Evolutionary conservation across 2,797 vertebrate species (phyloP).

Genomic region (Pogonophryne albipinna): DNA sequence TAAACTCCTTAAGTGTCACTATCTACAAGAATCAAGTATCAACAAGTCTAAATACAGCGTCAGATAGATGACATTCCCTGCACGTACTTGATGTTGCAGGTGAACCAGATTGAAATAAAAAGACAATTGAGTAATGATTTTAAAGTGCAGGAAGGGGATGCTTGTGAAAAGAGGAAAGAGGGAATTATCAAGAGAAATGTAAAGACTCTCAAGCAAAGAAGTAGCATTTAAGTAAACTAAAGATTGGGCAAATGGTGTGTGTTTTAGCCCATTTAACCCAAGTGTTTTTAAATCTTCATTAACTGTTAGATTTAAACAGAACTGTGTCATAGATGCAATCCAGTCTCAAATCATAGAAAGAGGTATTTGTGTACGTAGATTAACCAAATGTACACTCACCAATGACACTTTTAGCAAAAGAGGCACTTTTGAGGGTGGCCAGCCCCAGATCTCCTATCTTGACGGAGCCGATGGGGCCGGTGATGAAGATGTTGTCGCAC

Average conservation of each 20-base stretch:
- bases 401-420: conserved; percentile 98
- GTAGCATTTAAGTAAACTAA: neutral
- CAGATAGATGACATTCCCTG: conserved; percentile 21
- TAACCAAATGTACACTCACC: conserved; percentile 78
- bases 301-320: neutral
- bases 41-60: conserved; percentile 19
- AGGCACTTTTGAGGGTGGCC: conserved; percentile 96
- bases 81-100: neutral
- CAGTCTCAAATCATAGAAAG: neutral
- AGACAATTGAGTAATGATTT: conserved; percentile 16
- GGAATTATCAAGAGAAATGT: neutral
- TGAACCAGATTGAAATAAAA: conserved; percentile 35
- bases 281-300: neutral
- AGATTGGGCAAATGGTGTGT: too few relatives aligned
- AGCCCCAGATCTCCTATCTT: conserved; percentile 98
- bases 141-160: neutral
- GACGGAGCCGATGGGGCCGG: conserved; percentile 95
- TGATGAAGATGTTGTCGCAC: conserved; percentile 99
- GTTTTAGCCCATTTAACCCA: neutral
- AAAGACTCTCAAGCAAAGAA: neutral
- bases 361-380: neutral
- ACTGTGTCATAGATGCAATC: neutral
- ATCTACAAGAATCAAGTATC: conserved; percentile 11
- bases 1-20: neutral
- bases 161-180: neutral